phyloP scores from a whole-genome alignment of 2,113 vertebrate species.

The Pseudopodoces humilis region DNA sequence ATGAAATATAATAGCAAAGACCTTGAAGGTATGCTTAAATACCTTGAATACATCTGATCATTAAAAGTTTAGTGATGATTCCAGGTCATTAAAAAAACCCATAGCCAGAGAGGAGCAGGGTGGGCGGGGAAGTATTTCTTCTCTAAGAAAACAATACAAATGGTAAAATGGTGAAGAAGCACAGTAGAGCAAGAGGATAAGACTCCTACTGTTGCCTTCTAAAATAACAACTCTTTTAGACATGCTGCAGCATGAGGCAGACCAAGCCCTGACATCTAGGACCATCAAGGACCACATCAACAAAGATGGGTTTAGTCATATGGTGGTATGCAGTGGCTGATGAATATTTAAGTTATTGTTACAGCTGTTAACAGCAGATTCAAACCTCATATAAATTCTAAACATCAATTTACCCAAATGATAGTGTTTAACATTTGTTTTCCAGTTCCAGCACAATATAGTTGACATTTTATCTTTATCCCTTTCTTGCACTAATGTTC shows the following conservation, averaged over 20 bases:
- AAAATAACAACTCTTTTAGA: not conserved
- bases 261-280: not conserved
- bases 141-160: not conserved
- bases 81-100: not conserved
- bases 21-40: not conserved
- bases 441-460: not conserved
- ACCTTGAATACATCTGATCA: not conserved
- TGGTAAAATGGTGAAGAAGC: not conserved
- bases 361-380: not conserved
- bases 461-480: not conserved
- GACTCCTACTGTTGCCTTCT: not conserved
- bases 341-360: not conserved
- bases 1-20: not conserved
- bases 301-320: not conserved
- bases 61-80: not conserved
- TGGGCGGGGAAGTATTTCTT: rapidly evolving
- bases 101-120: not conserved
- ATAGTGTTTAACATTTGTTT: not conserved
- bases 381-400: not conserved
- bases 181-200: not conserved
- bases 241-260: not conserved
- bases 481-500: not conserved
- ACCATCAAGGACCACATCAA: not conserved
- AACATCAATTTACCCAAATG: not conserved
- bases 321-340: not conserved